Conservation (phyloP, 2,113 vertebrate genomes). For the Marcusenius ussheri region DNA sequence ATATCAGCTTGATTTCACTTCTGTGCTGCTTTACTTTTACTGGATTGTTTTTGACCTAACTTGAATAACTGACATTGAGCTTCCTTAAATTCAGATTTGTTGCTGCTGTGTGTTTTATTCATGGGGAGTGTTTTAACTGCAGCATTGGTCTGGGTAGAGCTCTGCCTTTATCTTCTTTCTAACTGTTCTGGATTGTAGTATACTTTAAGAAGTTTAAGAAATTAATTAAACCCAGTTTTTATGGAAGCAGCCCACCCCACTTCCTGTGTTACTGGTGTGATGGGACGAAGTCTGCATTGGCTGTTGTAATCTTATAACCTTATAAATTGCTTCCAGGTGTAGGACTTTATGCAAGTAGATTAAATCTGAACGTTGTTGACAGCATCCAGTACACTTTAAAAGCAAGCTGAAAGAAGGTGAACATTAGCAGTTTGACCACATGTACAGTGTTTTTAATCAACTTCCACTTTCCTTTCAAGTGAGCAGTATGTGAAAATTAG, state of each 20-base stretch:
- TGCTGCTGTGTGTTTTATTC: not conserved
- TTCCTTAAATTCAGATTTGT: not conserved
- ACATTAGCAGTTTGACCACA: not conserved
- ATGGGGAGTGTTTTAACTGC: not conserved
- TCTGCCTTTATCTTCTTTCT: not conserved
- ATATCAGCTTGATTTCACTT: not conserved
- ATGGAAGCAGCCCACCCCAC: not conserved
- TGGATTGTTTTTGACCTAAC: not conserved
- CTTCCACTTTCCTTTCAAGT: not conserved
- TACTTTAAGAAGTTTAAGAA: not conserved
- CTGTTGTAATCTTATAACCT: not conserved
- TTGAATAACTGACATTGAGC: not conserved
- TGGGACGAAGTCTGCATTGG: not conserved
- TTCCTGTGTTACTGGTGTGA: conserved; percentile 1
- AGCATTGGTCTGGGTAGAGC: not conserved
- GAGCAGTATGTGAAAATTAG: not conserved
- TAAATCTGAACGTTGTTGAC: not conserved
- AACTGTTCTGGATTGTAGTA: not conserved
- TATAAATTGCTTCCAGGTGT: not conserved
- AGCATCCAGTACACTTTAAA: not conserved
- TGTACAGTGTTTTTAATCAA: not conserved
- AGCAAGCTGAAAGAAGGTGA: not conserved
- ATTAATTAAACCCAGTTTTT: not conserved
- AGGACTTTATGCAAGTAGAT: not conserved
- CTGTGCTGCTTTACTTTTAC: not conserved